These are phyloP conservation scores for Bufo bufo DNA, from an alignment of 2,113 vertebrate species.

Conservation along the genomic window DNA sequence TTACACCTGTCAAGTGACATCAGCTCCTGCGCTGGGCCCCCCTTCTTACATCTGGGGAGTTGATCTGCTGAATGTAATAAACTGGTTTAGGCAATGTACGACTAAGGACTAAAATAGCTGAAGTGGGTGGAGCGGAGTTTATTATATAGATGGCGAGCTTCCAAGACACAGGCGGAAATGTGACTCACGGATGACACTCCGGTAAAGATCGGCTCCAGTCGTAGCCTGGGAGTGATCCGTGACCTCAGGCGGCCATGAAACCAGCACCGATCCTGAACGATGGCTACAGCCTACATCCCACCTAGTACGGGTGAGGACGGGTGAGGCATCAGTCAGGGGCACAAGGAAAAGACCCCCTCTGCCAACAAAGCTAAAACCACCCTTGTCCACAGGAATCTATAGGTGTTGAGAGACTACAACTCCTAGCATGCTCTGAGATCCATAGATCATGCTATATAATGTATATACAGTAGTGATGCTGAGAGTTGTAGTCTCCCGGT, in stretches of 20 bases:
- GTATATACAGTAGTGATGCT: too few species aligned
- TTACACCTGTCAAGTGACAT: neutral
- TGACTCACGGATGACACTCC: neutral
- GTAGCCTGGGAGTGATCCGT: neutral
- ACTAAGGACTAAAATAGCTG: neutral
- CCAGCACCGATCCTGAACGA: neutral
- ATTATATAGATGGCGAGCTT: constrained; percentile 5
- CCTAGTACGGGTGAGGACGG: too few species aligned
- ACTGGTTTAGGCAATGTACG: neutral
- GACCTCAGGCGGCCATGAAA: neutral
- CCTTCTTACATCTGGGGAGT: neutral
- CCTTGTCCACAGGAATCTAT: too few species aligned
- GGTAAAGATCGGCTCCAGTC: neutral
- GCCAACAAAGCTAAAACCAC: neutral
- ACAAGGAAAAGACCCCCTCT: too few species aligned
- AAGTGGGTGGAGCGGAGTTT: neutral
- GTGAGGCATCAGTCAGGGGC: too few species aligned
- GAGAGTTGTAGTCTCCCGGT: too few species aligned
- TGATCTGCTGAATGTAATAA: neutral
- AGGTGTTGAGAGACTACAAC: too few species aligned
- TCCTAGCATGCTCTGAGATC: too few species aligned
- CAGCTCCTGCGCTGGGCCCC: neutral
- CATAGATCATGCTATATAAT: too few species aligned
- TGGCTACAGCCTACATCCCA: neutral
- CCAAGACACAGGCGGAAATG: constrained; percentile 15